phyloP scores from a whole-genome alignment of 2,113 vertebrate genomes.

The Desmodus rotundus region DNA sequence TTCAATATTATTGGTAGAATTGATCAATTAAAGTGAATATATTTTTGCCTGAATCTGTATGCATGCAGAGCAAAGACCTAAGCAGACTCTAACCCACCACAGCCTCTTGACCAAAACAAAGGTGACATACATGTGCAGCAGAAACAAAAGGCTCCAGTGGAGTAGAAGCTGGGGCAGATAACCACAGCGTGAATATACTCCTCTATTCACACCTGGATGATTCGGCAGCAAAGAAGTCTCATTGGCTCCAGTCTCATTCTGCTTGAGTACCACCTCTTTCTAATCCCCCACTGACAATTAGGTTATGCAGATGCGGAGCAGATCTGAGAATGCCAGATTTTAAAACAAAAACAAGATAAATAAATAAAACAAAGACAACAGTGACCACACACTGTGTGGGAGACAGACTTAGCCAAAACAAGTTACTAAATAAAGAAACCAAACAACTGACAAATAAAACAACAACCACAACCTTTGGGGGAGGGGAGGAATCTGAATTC shows the following conservation, averaged over 20 bases:
- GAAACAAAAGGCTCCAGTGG: not conserved
- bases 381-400: not conserved
- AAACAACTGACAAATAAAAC: not conserved
- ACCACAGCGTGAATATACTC: not conserved
- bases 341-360: not conserved
- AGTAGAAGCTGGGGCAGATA: not conserved
- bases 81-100: not conserved
- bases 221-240: not conserved
- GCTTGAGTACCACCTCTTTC: not conserved
- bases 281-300: not conserved
- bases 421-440: not conserved
- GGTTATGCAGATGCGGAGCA: not conserved
- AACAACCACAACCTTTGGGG: not conserved
- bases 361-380: not conserved
- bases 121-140: too few relatives aligned
- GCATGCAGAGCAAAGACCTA: not conserved
- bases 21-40: not conserved
- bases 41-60: not conserved
- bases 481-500: not conserved
- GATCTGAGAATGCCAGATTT: not conserved
- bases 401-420: not conserved
- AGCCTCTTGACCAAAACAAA: not conserved
- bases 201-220: not conserved
- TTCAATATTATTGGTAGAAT: not conserved
- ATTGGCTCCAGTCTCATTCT: not conserved